These are phyloP conservation scores for Peromyscus attwateri DNA, from an alignment of 2,797 vertebrate species.

Conservation along the genomic window DNA sequence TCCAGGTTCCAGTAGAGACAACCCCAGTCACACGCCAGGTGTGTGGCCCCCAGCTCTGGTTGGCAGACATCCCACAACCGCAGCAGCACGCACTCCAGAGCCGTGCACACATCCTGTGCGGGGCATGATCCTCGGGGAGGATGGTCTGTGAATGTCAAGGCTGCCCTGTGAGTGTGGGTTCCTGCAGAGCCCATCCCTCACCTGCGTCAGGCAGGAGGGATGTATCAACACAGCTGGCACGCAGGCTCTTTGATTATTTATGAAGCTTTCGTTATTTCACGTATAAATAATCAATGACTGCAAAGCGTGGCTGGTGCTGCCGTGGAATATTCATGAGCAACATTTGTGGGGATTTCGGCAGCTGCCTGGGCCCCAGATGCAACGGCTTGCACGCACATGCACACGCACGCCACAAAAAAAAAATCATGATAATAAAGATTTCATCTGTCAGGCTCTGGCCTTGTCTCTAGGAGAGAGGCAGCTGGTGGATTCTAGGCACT, in stretches of 20 bases:
- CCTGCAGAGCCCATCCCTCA: slow-evolving; percentile 54
- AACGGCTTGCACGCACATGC: background rate
- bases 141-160: slow-evolving; percentile 5
- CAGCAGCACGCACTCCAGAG: background rate
- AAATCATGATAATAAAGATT: slow-evolving; percentile 78
- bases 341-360: slow-evolving; percentile 77
- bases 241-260: slow-evolving; percentile 88
- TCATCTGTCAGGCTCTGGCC: slow-evolving; percentile 69
- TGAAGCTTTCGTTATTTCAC: slow-evolving; percentile 87
- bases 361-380: slow-evolving; percentile 72
- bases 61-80: background rate
- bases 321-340: slow-evolving; percentile 89
- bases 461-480: background rate
- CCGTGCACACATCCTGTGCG: background rate
- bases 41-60: background rate
- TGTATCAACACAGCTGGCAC: slow-evolving; percentile 75
- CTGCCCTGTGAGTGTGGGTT: background rate
- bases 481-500: background rate
- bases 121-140: background rate
- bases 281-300: slow-evolving; percentile 90
- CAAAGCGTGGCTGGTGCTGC: slow-evolving; percentile 83
- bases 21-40: background rate
- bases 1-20: background rate
- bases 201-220: slow-evolving; percentile 55
- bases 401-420: slow-evolving; percentile 50